Base-by-base conservation (phyloP, 2,888 invertebrate genomes). In the Sphecodes monilicornis region DNA sequence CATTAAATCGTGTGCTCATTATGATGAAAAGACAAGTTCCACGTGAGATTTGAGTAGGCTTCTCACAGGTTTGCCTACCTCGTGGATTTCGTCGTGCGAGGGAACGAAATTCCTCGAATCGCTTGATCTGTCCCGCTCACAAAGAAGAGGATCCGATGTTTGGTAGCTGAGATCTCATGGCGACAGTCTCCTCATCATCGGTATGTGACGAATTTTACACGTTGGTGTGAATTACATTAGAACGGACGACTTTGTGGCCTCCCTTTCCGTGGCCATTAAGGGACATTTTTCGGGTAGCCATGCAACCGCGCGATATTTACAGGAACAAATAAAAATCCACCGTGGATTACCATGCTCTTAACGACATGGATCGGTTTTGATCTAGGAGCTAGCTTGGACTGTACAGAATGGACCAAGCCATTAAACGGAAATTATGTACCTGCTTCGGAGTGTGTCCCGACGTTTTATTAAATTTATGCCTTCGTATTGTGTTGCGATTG, bases 191-290 rank as follows among this genome's bases (percentile, higher is more conserved):
- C 83, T 88, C 86, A 64, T 80, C 85, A 82, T 87, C 85, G 86
- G 80, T 84, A 90, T 83, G 89, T 92, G 92, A 92, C 91, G 87
- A 92, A 92, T 92, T 88, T 92, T 91, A 89, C 92, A 90, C 90
- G 74, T 73, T 80, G 84, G 91, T 92, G 92, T 90, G 88, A 92
- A 92, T 92, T 86, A 89, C 86, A 86, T 92, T 91, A 91, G 91
- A 90, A 86, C 88, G 88, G 84, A 88, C 90, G 88, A 88, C 86
- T 87, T 82, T 84, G 86, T 78, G 82, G 72, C 72, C 80, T 75
- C 83, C 86, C 84, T 85, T 85, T 71, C 73, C 71, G 50, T 57
- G 76, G 79, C 84, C 80, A 88, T 89, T 83, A 88, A 90, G 88
- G 88, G 85, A 85, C 88, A 86, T 77, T 88, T 89, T 78, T 80